Percentiles rank a stretch among this genome's conserved stretches.
Conservation (phyloP, 2,113 vertebrate genomes). For the Clarias batrachus region DNA sequence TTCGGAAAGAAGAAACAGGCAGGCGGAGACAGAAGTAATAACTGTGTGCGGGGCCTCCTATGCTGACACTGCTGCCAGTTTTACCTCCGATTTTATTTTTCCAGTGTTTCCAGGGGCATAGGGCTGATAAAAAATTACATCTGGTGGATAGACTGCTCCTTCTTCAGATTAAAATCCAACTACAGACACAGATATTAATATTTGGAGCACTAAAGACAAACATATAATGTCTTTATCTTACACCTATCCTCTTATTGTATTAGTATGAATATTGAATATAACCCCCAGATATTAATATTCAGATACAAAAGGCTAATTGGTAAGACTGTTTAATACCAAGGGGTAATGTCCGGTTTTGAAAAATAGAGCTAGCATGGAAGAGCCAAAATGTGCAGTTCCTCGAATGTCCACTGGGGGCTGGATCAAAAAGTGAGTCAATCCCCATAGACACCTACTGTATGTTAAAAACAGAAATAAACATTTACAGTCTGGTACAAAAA, state of each 20-base stretch:
- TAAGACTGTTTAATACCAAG: no score
- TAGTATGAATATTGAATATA: neutral
- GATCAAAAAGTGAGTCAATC: no score
- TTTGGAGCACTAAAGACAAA: neutral
- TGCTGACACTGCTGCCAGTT: neutral
- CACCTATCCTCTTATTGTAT: neutral
- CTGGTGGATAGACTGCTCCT: neutral
- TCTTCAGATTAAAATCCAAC: neutral
- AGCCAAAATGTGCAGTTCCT: no score
- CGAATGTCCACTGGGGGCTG: no score
- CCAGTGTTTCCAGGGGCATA: neutral
- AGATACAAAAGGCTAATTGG: neutral
- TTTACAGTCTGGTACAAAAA: no score
- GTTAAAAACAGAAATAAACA: no score
- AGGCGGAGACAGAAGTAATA: neutral
- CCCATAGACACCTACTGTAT: no score
- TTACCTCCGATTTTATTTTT: neutral
- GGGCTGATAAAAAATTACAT: neutral
- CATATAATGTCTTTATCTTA: neutral
- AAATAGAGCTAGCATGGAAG: no score
- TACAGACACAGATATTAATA: neutral
- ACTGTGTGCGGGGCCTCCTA: no score
- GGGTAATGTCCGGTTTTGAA: no score
- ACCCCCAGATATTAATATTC: neutral
- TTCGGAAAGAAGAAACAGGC: neutral